A percentile compares a stretch with the other conserved stretches of the same genome.
Evolutionary conservation across 2,888 invertebrate species (phyloP).

Genomic region (Timema cristinae): DNA sequence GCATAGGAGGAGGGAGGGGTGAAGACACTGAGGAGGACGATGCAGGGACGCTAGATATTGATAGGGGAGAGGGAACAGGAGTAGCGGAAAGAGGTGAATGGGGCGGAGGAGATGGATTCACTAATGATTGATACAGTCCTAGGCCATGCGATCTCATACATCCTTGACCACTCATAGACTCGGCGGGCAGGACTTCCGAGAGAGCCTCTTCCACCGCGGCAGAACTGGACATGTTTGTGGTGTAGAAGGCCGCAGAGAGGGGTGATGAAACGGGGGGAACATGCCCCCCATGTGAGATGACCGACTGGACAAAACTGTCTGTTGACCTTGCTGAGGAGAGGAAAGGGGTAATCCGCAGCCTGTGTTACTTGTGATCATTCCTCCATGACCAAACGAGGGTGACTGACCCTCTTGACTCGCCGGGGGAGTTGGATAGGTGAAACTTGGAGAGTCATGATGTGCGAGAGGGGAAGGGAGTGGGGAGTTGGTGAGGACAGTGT

Average conservation of each 20-base stretch:
- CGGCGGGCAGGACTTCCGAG: conserved; percentile 69
- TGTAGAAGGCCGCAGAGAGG: conserved; percentile 77
- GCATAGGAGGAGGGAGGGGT: conserved; percentile 43
- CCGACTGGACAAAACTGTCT: conserved; percentile 42
- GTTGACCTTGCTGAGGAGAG: conserved; percentile 42
- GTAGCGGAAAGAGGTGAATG: conserved; percentile 51
- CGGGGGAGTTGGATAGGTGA: conserved; percentile 83
- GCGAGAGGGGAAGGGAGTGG: conserved; percentile 43
- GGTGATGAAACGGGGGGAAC: conserved; percentile 59
- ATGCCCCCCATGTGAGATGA: conserved; percentile 36
- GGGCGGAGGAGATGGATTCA: conserved; percentile 33
- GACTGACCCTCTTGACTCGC: conserved; percentile 81
- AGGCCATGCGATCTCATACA: conserved; percentile 56
- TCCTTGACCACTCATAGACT: conserved; percentile 36
- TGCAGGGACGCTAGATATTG: conserved; percentile 43
- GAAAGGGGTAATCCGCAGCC: conserved; percentile 42
- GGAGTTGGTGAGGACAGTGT: conserved; percentile 40
- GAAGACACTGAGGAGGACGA: conserved; percentile 40
- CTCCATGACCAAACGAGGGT: conserved; percentile 47
- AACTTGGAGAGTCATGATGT: conserved; percentile 62
- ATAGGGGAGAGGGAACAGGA: conserved; percentile 51
- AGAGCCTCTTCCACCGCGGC: conserved; percentile 83
- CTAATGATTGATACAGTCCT: conserved; percentile 41
- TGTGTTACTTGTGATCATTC: conserved; percentile 41
- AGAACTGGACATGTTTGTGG: conserved; percentile 78